phyloP scores from a whole-genome alignment of 2,113 vertebrate species.

The Ammodramus savannarum region DNA sequence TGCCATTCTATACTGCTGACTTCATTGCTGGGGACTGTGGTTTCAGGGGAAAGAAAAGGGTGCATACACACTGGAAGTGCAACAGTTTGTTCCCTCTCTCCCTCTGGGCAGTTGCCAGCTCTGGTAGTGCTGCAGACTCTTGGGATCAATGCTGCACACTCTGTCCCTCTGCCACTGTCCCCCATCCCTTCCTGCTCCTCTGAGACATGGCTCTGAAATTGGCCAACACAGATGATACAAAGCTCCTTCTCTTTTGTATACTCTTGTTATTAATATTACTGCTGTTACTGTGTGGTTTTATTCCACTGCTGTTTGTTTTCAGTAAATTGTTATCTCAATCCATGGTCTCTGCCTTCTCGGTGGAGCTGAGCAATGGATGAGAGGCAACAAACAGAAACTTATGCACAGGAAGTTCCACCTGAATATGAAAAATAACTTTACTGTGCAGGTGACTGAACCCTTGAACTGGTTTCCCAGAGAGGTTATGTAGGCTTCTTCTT shows the following conservation, averaged over 20 bases:
- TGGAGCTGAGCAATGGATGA: background rate
- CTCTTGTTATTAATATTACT: background rate
- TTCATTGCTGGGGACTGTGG: accelerated
- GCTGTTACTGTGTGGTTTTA: background rate
- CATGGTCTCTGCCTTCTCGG: accelerated
- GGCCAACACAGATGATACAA: accelerated
- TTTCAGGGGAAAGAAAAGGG: background rate
- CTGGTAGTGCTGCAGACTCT: background rate
- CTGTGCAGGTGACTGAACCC: background rate
- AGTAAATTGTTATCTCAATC: background rate
- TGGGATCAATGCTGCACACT: accelerated
- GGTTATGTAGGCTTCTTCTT: background rate
- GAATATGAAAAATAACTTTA: background rate
- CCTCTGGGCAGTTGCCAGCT: background rate
- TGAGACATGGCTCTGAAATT: background rate
- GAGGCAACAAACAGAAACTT: background rate
- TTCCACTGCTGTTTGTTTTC: background rate
- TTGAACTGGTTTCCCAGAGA: background rate
- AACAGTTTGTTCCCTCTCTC: background rate
- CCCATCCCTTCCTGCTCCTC: background rate
- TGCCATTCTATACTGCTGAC: background rate
- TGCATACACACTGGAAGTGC: background rate
- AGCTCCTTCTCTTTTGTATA: background rate
- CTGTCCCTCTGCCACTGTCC: background rate
- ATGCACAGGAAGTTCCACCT: background rate